phyloP scores from a whole-genome alignment of 2,113 vertebrate species.

The Xiphophorus hellerii region DNA sequence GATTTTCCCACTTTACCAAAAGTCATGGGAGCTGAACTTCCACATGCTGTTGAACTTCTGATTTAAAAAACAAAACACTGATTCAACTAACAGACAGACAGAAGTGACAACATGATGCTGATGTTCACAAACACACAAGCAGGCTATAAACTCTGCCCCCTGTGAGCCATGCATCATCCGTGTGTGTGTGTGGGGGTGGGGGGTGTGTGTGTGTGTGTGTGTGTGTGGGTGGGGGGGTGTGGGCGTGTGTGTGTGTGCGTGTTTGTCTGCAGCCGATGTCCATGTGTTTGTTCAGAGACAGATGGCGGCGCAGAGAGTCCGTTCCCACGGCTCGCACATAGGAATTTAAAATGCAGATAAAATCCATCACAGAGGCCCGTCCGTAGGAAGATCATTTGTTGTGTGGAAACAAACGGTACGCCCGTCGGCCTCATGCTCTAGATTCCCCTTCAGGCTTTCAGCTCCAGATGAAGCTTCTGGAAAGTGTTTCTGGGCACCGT shows the following conservation, averaged over 20 bases:
- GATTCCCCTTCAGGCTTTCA: not conserved
- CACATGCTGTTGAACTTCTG: not conserved
- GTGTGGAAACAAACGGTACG: not conserved
- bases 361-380: conserved; percentile 55
- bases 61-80: not conserved
- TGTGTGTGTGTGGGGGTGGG: not conserved
- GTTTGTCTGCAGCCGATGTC: conserved; percentile 34
- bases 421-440: not conserved
- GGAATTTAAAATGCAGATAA: conserved; percentile 72
- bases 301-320: conserved; percentile 58
- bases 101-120: not conserved
- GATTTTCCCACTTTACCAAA: not conserved
- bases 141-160: conserved; percentile 8
- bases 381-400: conserved; percentile 12
- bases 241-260: not conserved
- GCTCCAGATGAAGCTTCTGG: too few relatives aligned
- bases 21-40: not conserved
- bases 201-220: not conserved
- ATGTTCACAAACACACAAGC: not conserved
- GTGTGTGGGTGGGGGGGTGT: not conserved
- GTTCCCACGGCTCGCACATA: conserved; percentile 67
- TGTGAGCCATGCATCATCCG: conserved; percentile 17
- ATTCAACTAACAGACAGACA: not conserved
- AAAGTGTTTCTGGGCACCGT: too few relatives aligned
- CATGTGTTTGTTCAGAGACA: conserved; percentile 67